phyloP scores from a whole-genome alignment of 1,140 invertebrate species.

The Myzus persicae region DNA sequence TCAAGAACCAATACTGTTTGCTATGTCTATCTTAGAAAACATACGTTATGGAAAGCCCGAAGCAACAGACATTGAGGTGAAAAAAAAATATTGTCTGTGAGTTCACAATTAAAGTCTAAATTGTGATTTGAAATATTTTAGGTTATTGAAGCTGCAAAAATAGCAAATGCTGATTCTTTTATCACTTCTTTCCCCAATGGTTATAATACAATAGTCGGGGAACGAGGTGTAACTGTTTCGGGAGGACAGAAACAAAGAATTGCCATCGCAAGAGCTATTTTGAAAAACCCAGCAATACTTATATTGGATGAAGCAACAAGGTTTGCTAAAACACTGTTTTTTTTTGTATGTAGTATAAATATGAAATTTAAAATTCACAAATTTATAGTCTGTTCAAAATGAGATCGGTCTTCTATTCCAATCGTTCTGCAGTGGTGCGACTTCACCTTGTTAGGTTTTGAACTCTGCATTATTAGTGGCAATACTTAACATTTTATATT shows the following conservation, averaged over 20 bases:
- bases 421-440: background rate
- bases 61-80: constrained; percentile 73
- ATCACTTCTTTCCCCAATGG: constrained; percentile 83
- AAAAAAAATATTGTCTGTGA: background rate
- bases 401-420: background rate
- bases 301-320: constrained; percentile 92
- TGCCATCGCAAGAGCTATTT: constrained; percentile 81
- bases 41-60: constrained; percentile 87
- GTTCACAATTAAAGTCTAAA: background rate
- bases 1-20: constrained; percentile 93
- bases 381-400: background rate
- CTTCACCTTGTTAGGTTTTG: background rate
- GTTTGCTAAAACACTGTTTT: constrained; percentile 64
- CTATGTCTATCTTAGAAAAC: constrained; percentile 90
- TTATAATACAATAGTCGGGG: constrained; percentile 87
- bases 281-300: constrained; percentile 82
- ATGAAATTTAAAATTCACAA: background rate
- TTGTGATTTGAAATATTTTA: constrained; percentile 62
- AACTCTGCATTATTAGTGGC: background rate
- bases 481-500: background rate
- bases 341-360: background rate
- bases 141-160: constrained; percentile 79
- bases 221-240: constrained; percentile 77
- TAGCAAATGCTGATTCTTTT: constrained; percentile 92
- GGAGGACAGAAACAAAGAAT: constrained; percentile 85